Evolutionary conservation across 1,140 invertebrate genomes (phyloP).

Genomic region (Saccostrea echinata): DNA sequence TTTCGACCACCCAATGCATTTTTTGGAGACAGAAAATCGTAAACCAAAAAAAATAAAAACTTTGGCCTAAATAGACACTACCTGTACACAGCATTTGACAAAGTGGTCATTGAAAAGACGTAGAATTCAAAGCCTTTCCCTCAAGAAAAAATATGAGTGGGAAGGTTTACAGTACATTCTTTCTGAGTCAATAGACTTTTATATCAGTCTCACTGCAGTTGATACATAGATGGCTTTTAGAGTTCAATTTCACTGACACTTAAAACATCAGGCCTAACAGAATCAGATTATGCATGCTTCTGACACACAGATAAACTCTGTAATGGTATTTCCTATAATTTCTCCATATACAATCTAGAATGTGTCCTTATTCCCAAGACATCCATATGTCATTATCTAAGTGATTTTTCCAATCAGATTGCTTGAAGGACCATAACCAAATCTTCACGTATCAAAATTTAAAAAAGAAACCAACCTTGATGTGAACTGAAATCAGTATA

Average conservation of each 20-base stretch:
- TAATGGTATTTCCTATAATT: background rate
- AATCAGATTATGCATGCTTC: background rate
- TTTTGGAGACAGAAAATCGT: too few species aligned
- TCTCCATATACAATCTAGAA: background rate
- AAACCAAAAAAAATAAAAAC: too few species aligned
- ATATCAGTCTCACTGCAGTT: background rate
- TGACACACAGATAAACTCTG: background rate
- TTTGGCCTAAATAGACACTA: too few species aligned
- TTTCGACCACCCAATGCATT: too few species aligned
- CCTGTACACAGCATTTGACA: background rate
- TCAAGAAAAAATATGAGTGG: background rate
- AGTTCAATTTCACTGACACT: background rate
- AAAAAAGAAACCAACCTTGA: conserved; percentile 12
- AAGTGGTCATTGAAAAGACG: background rate
- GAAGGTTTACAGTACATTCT: background rate
- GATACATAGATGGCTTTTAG: background rate
- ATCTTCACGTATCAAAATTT: background rate
- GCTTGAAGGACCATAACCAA: background rate
- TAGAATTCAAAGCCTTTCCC: background rate
- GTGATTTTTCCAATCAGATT: background rate
- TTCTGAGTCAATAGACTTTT: background rate
- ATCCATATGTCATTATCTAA: background rate
- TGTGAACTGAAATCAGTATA: background rate
- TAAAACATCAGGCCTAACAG: background rate
- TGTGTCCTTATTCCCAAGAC: background rate